A percentile compares a stretch with the other conserved stretches of the same genome.
Evolutionary conservation across 2,113 vertebrate genomes (phyloP).

Genomic region (Microcebus murinus): DNA sequence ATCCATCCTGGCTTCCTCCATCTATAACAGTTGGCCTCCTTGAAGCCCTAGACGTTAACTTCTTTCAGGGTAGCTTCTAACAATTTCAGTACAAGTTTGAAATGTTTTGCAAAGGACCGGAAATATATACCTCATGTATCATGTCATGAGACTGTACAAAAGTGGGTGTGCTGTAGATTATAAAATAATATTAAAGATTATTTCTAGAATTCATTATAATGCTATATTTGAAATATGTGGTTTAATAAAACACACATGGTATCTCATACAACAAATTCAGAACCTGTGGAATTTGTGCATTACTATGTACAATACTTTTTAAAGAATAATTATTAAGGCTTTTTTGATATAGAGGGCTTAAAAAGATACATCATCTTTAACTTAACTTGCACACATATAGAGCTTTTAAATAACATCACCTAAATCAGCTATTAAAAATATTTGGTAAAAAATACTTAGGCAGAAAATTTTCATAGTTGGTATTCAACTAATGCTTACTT

Average conservation of each 20-base stretch:
- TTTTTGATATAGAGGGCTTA: background rate
- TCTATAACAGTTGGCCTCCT: background rate
- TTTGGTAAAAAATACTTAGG: background rate
- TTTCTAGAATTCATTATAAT: background rate
- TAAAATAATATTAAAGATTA: background rate
- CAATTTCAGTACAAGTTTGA: background rate
- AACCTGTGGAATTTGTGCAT: background rate
- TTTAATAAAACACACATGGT: conserved; percentile 2
- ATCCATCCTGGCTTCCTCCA: background rate
- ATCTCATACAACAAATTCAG: background rate
- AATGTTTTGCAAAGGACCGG: background rate
- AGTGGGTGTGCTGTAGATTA: background rate
- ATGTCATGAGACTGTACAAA: background rate
- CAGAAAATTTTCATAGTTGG: background rate
- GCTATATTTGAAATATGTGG: background rate
- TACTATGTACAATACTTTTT: background rate
- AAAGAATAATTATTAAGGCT: background rate
- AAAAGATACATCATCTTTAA: background rate
- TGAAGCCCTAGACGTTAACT: background rate
- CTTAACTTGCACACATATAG: background rate
- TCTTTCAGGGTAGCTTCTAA: background rate
- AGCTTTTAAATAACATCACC: background rate
- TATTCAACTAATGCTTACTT: conserved; percentile 33
- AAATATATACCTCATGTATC: background rate
- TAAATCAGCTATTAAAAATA: background rate